A percentile compares a stretch with the other conserved stretches of the same genome.
Evolutionary conservation across 2,797 vertebrate species (phyloP).

Genomic region (Simalia tracyae): DNA sequence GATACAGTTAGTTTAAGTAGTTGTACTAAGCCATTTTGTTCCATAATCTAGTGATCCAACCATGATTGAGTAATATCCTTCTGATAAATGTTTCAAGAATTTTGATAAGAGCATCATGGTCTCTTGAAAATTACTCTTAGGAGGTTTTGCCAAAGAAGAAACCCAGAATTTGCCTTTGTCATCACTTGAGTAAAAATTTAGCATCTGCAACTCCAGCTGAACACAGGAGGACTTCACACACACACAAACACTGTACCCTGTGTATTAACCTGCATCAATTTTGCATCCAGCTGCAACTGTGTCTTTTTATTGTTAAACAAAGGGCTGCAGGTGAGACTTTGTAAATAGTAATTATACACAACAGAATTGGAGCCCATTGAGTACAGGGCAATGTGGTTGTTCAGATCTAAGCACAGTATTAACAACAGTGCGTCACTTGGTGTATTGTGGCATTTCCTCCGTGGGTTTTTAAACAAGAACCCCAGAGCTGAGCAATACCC

Average conservation of each 20-base stretch:
- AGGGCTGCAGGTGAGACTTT: slow-evolving; percentile 34
- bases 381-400: slow-evolving; percentile 55
- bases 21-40: not conserved
- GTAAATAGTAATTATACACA: slow-evolving; percentile 76
- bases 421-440: slow-evolving; percentile 79
- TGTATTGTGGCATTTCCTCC: slow-evolving; percentile 71
- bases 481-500: slow-evolving; percentile 67
- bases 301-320: slow-evolving; percentile 43
- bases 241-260: not conserved
- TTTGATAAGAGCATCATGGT: not conserved
- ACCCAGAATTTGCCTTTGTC: not conserved
- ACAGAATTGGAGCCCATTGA: slow-evolving; percentile 70
- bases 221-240: slow-evolving; percentile 36
- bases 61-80: not conserved
- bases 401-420: slow-evolving; percentile 60
- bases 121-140: not conserved
- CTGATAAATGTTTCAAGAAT: not conserved
- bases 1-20: not conserved
- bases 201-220: not conserved
- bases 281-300: slow-evolving; percentile 16
- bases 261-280: slow-evolving; percentile 16
- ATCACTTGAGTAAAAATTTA: not conserved
- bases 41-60: not conserved
- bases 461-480: slow-evolving; percentile 59
- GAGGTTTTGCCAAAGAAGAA: not conserved